A percentile compares a stretch with the other conserved stretches of the same genome.
These are phyloP conservation scores for Acanthococcus lagerstroemiae DNA, from an alignment of 2,888 invertebrate species.

Conservation along the genomic window DNA sequence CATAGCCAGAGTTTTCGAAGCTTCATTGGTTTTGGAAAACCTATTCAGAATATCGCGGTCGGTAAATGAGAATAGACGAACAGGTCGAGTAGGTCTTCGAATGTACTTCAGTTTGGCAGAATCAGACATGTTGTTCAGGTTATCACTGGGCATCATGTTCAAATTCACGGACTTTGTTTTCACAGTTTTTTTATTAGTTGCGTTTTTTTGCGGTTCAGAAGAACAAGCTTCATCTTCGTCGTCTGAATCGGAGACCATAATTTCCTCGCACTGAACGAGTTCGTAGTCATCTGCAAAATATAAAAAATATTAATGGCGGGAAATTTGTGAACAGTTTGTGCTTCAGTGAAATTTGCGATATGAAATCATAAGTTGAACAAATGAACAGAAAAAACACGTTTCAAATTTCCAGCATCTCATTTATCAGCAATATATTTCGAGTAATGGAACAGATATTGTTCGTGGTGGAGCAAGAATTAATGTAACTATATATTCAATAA, in stretches of 20 bases:
- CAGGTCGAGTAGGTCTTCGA: constrained; percentile 2
- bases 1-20: background rate
- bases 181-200: no score
- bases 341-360: no score
- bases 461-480: no score
- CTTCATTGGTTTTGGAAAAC: background rate
- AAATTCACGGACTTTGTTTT: no score
- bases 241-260: background rate
- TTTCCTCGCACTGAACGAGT: constrained; percentile 14
- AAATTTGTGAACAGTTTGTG: no score
- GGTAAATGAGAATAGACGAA: constrained; percentile 19
- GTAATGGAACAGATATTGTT: no score
- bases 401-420: no score
- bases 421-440: no score
- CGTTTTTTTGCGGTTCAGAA: background rate
- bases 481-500: no score
- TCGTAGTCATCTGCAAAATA: constrained; percentile 13
- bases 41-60: constrained; percentile 11
- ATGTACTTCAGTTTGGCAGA: background rate
- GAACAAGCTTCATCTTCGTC: constrained; percentile 4
- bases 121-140: background rate
- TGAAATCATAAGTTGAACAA: no score
- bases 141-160: background rate
- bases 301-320: no score
- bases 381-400: no score